These are phyloP conservation scores for Cyprinella venusta DNA, from an alignment of 2,797 vertebrate genomes.

Conservation along the genomic window DNA sequence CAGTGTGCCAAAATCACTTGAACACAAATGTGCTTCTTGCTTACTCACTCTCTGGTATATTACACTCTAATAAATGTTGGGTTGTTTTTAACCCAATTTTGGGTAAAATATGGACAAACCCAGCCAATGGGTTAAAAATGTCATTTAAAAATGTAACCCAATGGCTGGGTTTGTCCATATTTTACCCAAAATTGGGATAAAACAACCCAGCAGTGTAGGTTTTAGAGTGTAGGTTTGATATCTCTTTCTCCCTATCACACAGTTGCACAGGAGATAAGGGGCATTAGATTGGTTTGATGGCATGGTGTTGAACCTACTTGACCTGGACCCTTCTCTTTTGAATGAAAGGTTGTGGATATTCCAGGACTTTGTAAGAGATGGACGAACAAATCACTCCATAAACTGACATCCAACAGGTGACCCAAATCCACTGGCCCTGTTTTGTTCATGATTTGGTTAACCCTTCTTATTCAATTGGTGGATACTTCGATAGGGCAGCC, in stretches of 20 bases:
- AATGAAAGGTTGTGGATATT: background rate
- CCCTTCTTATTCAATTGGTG: background rate
- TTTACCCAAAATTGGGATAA: too few relatives aligned
- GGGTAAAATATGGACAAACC: too few relatives aligned
- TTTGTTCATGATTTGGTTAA: background rate
- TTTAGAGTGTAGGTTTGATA: constrained; percentile 18
- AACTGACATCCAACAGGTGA: background rate
- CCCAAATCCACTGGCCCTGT: background rate
- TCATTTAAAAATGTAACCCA: too few relatives aligned
- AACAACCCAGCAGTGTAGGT: too few relatives aligned
- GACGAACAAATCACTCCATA: background rate
- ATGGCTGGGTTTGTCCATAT: too few relatives aligned
- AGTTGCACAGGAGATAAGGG: background rate
- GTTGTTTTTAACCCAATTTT: too few relatives aligned
- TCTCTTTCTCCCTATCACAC: background rate
- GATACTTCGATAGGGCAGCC: background rate
- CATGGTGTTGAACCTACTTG: background rate
- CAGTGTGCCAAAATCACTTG: constrained; percentile 56
- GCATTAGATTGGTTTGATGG: background rate
- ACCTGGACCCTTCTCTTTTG: background rate
- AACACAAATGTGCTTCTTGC: constrained; percentile 35
- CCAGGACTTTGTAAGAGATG: background rate
- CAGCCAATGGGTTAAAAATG: too few relatives aligned
- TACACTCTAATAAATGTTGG: background rate
- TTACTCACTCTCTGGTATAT: background rate